Percentiles rank a stretch among this genome's conserved stretches.
Conservation (phyloP, 2,888 invertebrate species). For the Drosophila tanythrix region DNA sequence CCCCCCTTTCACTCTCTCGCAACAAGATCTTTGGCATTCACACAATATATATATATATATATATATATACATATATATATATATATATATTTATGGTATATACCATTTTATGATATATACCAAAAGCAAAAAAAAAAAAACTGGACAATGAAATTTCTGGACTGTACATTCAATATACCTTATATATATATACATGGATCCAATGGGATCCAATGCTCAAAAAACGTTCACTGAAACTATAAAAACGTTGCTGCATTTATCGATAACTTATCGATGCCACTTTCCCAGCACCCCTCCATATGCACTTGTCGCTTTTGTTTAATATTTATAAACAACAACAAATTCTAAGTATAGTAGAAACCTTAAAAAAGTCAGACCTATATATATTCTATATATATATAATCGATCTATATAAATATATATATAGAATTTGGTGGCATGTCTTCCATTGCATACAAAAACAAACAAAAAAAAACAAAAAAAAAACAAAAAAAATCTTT, state of each 20-base stretch:
- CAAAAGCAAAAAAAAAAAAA: background rate
- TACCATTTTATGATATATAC: background rate
- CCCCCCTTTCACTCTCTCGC: background rate
- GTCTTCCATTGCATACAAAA: conserved; percentile 52
- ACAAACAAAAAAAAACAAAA: conserved; percentile 5
- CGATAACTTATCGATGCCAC: conserved; percentile 27
- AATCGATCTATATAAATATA: background rate
- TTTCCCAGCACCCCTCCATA: background rate
- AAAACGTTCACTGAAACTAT: background rate
- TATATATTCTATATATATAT: background rate
- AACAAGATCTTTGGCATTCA: conserved; percentile 12
- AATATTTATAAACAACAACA: conserved; percentile 63
- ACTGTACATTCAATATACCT: conserved; percentile 11
- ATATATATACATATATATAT: background rate
- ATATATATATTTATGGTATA: background rate
- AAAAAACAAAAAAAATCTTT: conserved; percentile 29
- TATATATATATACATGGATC: background rate
- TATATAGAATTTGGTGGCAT: conserved; percentile 10
- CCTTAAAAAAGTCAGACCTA: conserved; percentile 24
- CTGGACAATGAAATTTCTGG: conserved; percentile 4
- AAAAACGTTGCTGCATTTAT: conserved; percentile 26
- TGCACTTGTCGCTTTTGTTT: conserved; percentile 64
- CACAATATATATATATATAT: conserved; percentile 1
- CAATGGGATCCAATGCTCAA: background rate
- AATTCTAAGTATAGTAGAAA: conserved; percentile 30